Base-by-base conservation (phyloP, 2,113 vertebrate genomes). In the Scolopax mira region DNA sequence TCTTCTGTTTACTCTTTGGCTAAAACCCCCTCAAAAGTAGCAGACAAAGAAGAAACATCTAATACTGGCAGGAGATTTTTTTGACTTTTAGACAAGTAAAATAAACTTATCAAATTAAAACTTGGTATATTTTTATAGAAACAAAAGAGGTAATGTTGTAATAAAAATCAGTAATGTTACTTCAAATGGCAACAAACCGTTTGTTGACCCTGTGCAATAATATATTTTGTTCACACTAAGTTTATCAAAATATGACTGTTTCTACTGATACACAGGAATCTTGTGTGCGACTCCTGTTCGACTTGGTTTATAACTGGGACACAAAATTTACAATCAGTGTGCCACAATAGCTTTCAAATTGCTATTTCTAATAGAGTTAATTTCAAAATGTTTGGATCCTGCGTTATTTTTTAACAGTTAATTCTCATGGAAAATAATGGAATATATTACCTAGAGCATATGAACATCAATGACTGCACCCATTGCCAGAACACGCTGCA, bases 1-100 rank as follows among this genome's bases (percentile, higher is more conserved):
- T 97, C 97, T 97, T 98, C 97, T 97, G 96, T 98, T 98, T 98
- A 98, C 98, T 99, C 99, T 99, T 99, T 99, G 99, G 99, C 99
- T 98, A 98, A 98, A 97, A 98, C 91, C 92, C 97, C 97, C 98
- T 98, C 97, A 97, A 98, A 97, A 94, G 72, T 93, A 97, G 96
- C 78, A 97, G 93, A 97, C 91, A 96, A 95, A 97, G 79, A 90
- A 98, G 97, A 97, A 95, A 96, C 48, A 89, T 95, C 97, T 98
- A 98, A 98, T 96, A 98, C 97, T 98, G 97, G 97, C 96, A 97
- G 96, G 88, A 97, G 97, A 97, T 90, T 57, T 85, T 64, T 61
- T 30, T 64, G 18, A 85, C 11, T 90, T 96, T 98, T 23, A 18
- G 52, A 97, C 85, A 97, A 92, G 97, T 95, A 97, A 98, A 98